phyloP scores from a whole-genome alignment of 1,140 invertebrate species.

The Apis florea region DNA sequence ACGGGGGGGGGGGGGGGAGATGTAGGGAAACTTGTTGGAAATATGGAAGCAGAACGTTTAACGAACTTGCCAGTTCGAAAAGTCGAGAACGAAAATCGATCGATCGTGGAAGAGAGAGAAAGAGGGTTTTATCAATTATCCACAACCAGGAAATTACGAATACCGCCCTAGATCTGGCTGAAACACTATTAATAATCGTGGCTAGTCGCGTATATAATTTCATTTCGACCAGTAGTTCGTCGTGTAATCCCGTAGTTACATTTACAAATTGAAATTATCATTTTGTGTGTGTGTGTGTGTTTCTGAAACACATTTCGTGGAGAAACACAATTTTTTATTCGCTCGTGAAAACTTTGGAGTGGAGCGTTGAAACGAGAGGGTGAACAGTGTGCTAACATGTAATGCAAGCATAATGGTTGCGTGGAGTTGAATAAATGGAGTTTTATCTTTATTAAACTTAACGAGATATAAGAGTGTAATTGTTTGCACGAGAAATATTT shows the following conservation, averaged over 20 bases:
- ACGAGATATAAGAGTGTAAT: too few species aligned
- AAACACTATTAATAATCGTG: conserved; percentile 17
- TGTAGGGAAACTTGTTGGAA: too few species aligned
- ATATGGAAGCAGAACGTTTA: background rate
- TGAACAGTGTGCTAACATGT: background rate
- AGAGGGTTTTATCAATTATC: conserved; percentile 1
- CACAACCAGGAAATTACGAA: conserved; percentile 14
- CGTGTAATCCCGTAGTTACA: background rate
- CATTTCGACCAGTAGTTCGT: too few species aligned
- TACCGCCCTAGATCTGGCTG: background rate
- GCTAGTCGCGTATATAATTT: conserved; percentile 7
- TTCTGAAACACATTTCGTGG: background rate
- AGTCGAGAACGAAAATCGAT: background rate
- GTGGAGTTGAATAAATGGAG: too few species aligned
- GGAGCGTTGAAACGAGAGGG: background rate
- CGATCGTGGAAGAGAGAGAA: too few species aligned
- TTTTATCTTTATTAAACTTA: too few species aligned
- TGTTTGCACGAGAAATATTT: too few species aligned
- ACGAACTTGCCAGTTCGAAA: background rate
- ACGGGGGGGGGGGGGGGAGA: too few species aligned
- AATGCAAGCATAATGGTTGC: too few species aligned
- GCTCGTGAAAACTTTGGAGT: background rate
- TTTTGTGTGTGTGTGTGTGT: background rate
- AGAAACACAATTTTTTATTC: background rate
- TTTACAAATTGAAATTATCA: background rate